Conservation (phyloP, 2,797 vertebrate species). For the Buphagus erythrorhynchus region DNA sequence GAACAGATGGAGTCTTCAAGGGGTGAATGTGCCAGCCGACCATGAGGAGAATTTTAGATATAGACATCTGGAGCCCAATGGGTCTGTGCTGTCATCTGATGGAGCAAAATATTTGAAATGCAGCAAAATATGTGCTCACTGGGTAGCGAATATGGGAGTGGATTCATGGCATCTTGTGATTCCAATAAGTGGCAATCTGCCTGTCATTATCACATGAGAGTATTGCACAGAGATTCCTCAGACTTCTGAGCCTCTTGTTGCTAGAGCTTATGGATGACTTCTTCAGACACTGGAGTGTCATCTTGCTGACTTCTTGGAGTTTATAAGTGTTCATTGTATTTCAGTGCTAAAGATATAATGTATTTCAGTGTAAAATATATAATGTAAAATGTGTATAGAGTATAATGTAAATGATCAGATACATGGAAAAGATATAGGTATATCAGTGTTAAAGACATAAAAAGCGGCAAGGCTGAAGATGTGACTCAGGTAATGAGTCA, state of each 20-base stretch:
- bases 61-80: rapidly evolving
- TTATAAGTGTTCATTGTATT: neutral
- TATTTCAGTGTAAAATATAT: neutral
- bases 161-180: neutral
- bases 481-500: slow-evolving; percentile 46
- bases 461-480: neutral
- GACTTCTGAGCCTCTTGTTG: neutral
- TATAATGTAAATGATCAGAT: neutral
- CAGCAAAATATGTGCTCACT: neutral
- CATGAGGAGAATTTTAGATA: neutral
- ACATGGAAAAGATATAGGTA: neutral
- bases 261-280: neutral
- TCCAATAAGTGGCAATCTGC: neutral
- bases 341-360: neutral
- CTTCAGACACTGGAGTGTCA: neutral
- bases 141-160: neutral
- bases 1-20: neutral
- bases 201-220: neutral
- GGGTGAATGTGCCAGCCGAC: neutral
- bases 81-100: neutral
- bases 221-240: neutral
- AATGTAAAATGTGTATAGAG: neutral
- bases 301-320: neutral
- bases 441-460: neutral
- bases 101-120: neutral